Percentiles rank a stretch among this genome's conserved stretches.
Evolutionary conservation across 2,888 invertebrate genomes (phyloP).

Genomic region (Sminthurides aquaticus): DNA sequence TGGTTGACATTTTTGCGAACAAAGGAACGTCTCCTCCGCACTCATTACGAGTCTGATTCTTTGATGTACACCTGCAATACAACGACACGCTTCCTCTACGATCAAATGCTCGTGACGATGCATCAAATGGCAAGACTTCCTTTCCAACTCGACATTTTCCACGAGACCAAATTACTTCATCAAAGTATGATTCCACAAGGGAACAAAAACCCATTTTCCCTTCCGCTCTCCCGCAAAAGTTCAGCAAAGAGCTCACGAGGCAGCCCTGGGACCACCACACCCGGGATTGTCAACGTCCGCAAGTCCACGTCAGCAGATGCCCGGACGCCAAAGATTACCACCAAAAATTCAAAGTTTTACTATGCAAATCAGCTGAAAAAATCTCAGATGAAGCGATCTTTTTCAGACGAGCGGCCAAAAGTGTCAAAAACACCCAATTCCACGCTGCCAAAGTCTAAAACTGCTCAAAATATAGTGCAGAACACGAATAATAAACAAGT

Average conservation of each 20-base stretch:
- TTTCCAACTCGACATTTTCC: constrained; percentile 72
- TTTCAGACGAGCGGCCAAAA: constrained; percentile 39
- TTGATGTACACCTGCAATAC: constrained; percentile 60
- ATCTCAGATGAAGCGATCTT: constrained; percentile 41
- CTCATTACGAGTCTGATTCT: constrained; percentile 70
- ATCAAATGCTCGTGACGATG: constrained; percentile 66
- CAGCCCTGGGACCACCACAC: constrained; percentile 23
- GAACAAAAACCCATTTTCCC: constrained; percentile 50
- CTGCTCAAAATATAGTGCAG: constrained; percentile 34
- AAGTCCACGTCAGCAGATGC: constrained; percentile 34
- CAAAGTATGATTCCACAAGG: constrained; percentile 57
- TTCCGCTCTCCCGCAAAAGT: constrained; percentile 38
- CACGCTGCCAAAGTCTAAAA: constrained; percentile 40
- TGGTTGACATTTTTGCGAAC: constrained; percentile 82
- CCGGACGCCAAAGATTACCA: constrained; percentile 11
- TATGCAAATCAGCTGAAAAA: constrained; percentile 38
- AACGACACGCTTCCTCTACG: constrained; percentile 56
- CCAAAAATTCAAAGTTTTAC: constrained; percentile 34
- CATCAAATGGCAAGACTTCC: constrained; percentile 71
- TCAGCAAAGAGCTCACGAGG: constrained; percentile 29
- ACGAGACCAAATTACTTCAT: constrained; percentile 68
- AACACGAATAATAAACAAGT: constrained; percentile 21
- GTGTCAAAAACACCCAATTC: constrained; percentile 6
- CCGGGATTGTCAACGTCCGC: background rate
- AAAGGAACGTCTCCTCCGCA: constrained; percentile 69